Evolutionary conservation across 2,888 invertebrate genomes (phyloP).

Genomic region (Cyrtodaria siliqua): DNA sequence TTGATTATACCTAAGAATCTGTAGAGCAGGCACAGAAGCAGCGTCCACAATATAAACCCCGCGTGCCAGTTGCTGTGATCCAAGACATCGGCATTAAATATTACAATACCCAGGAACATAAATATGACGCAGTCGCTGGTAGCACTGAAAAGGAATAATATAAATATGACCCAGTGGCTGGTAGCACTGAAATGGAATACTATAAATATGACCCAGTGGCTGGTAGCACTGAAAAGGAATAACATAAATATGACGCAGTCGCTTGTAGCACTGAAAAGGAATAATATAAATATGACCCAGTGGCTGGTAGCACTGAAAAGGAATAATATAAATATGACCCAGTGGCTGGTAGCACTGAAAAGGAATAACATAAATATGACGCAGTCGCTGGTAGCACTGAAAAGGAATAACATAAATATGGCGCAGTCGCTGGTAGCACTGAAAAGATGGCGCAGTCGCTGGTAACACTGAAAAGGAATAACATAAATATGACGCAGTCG

Average conservation of each 20-base stretch:
- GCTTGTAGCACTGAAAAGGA: constrained; percentile 86
- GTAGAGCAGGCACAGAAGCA: constrained; percentile 86
- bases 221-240: no score
- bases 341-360: no score
- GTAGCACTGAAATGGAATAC: no score
- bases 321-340: no score
- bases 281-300: no score
- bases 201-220: no score
- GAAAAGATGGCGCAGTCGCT: no score
- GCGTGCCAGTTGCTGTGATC: constrained; percentile 85
- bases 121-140: constrained; percentile 88
- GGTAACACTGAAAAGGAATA: no score
- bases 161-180: no score
- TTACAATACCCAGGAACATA: constrained; percentile 87
- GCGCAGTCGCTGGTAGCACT: no score
- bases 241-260: constrained; percentile 88
- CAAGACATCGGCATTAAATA: constrained; percentile 85
- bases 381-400: constrained; percentile 87
- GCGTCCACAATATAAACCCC: constrained; percentile 86
- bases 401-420: no score
- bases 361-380: constrained; percentile 88
- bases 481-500: constrained; percentile 88
- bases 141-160: constrained; percentile 84
- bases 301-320: no score
- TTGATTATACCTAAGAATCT: constrained; percentile 86